Percentiles rank a stretch among this genome's conserved stretches.
phyloP scores from a whole-genome alignment of 2,113 vertebrate species.

The Actenoides hombroni region DNA sequence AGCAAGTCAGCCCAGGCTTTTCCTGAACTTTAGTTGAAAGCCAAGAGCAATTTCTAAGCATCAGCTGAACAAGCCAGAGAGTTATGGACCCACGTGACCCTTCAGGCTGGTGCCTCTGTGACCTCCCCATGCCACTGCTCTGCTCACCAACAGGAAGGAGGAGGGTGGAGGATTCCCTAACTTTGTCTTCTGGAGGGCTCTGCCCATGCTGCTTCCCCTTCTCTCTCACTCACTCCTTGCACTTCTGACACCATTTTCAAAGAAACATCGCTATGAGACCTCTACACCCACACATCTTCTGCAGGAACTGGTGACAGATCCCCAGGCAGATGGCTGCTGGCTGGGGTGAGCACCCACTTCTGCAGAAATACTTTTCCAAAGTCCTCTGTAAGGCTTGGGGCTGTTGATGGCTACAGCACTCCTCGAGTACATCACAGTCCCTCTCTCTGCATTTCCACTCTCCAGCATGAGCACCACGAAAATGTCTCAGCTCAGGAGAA shows the following conservation, averaged over 20 bases:
- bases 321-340: background rate
- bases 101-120: background rate
- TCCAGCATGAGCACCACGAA: background rate
- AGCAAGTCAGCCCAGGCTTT: background rate
- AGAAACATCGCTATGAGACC: background rate
- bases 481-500: background rate
- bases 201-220: background rate
- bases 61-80: background rate
- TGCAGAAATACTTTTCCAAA: background rate
- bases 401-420: fast-evolving
- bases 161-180: background rate
- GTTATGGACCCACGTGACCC: fast-evolving
- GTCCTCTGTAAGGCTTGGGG: background rate
- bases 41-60: background rate
- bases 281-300: background rate
- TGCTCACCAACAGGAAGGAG: background rate
- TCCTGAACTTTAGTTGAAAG: background rate
- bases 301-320: background rate
- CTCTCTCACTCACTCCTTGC: background rate
- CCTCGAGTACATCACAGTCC: background rate
- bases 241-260: background rate
- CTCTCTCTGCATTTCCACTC: background rate
- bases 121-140: fast-evolving
- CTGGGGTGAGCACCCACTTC: background rate
- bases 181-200: background rate